Evolutionary conservation across 2,113 vertebrate species (phyloP), one percentile per base, ranked within the genome.

Genomic region (Platanista minor): DNA sequence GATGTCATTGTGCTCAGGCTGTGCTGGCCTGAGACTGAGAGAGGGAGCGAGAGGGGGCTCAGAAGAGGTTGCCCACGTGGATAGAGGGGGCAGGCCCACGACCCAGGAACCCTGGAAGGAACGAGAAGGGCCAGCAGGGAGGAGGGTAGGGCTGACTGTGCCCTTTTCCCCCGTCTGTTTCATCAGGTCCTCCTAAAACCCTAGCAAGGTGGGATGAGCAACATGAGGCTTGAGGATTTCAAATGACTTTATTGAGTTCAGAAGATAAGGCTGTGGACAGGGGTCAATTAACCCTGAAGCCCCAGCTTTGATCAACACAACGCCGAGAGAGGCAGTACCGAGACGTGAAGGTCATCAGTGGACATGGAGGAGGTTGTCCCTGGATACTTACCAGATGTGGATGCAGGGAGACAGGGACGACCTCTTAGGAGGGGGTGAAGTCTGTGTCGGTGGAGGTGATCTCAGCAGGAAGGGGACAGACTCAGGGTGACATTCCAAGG

Each of bases 131-230:
- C 20, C 64, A 17, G 61, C 33, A 17, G 20, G 13, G 72, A 20
- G 41, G 33, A 17, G 23, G 39, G 31, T 41, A 36, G 27, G 33
- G 36, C 9, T 20, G 25, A 29, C 59, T 33, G 29, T 21, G 29
- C 81, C 6, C 7, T 12, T 5, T 17, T 10, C 25, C 3, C 31
- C 2, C 6, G 0, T 36, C 57, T 12, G 2, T 5, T 29, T 33
- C 33, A 4, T 6, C 1, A 5, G 33, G 69, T 25, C 87, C 27
- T 46, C 59, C 41, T 29, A 23, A 21, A 46, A 49, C 23, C 74
- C 9, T 8, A 36, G 71, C 29, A 36, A 15, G 41, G 43, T 18
- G 18, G 15, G 33, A n/a, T 3, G 31, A 36, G 43, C 72, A 20
- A 8, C 3, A 12, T 3, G 17, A 87, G n/a, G 15, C 25, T n/a